Conservation (phyloP, 2,888 invertebrate species). For the Trichacis sp. region DNA sequence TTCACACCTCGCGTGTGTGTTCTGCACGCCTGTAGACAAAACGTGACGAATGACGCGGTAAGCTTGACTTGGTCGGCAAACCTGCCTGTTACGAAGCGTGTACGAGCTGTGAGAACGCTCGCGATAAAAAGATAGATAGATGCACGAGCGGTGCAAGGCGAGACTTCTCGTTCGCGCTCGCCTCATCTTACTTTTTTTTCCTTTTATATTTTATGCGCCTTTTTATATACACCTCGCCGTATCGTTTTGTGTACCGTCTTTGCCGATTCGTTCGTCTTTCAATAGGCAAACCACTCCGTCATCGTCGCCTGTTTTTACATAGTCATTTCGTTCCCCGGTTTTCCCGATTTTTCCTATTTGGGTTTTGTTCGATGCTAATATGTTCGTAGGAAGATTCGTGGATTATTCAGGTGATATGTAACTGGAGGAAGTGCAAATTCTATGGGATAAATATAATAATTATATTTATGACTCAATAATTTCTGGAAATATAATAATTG, state of each 20-base stretch:
- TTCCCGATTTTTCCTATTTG: neutral
- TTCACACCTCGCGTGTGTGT: constrained; percentile 52
- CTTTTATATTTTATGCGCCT: constrained; percentile 22
- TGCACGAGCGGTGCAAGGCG: constrained; percentile 44
- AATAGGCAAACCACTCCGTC: neutral
- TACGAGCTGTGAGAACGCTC: constrained; percentile 50
- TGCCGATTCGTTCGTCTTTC: constrained; percentile 5
- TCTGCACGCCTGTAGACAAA: constrained; percentile 49
- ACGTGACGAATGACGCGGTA: constrained; percentile 55
- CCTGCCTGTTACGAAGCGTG: constrained; percentile 39
- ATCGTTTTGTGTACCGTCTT: constrained; percentile 1
- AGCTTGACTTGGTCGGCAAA: constrained; percentile 41
- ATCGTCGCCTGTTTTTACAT: neutral
- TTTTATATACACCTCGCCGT: constrained; percentile 26
- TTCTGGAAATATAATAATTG: too few species aligned
- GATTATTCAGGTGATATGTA: too few species aligned
- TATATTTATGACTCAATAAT: too few species aligned
- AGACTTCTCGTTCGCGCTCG: constrained; percentile 15
- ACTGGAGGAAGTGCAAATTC: too few species aligned
- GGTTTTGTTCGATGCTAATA: too few species aligned
- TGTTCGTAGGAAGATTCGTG: too few species aligned
- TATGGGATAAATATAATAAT: too few species aligned
- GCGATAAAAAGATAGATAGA: constrained; percentile 56
- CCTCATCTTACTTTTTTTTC: constrained; percentile 15
- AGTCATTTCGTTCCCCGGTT: too few species aligned